Conservation (phyloP, 2,113 vertebrate species). For the Collichthys lucidus region DNA sequence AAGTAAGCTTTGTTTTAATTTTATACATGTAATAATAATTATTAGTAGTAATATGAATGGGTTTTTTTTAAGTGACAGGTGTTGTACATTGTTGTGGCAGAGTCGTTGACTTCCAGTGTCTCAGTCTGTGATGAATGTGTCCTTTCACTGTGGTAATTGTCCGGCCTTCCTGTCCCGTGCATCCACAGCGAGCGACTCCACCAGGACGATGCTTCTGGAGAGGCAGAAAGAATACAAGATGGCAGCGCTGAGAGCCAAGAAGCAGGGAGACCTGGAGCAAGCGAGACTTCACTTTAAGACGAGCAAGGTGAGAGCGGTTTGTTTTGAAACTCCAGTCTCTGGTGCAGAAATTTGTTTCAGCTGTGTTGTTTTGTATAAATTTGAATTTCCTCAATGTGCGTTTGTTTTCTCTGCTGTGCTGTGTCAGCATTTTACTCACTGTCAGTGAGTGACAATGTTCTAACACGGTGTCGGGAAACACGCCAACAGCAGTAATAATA, state of each 20-base stretch:
- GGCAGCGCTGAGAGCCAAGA: slow-evolving; percentile 93
- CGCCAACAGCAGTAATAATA: too few relatives aligned
- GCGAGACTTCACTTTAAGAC: slow-evolving; percentile 88
- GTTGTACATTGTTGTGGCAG: neutral
- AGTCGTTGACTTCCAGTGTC: neutral
- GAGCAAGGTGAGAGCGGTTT: slow-evolving; percentile 86
- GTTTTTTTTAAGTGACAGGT: neutral
- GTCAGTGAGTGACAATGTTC: neutral
- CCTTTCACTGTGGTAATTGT: slow-evolving; percentile 43
- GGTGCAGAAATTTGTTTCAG: neutral
- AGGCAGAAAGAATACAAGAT: slow-evolving; percentile 92
- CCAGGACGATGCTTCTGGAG: slow-evolving; percentile 80
- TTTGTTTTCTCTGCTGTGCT: neutral
- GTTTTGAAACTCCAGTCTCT: neutral
- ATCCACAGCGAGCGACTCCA: slow-evolving; percentile 53
- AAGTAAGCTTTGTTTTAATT: too few relatives aligned
- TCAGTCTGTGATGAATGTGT: slow-evolving; percentile 7
- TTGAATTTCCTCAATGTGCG: neutral
- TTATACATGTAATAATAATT: too few relatives aligned
- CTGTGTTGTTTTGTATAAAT: slow-evolving; percentile 4
- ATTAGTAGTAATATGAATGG: too few relatives aligned
- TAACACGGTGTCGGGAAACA: too few relatives aligned
- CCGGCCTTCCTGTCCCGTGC: slow-evolving; percentile 39
- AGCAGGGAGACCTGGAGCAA: slow-evolving; percentile 88
- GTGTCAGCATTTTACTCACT: neutral